Percentiles rank a stretch among this genome's conserved stretches.
Evolutionary conservation across 2,797 vertebrate genomes (phyloP).

Genomic region (Mormyrops attenuatus): DNA sequence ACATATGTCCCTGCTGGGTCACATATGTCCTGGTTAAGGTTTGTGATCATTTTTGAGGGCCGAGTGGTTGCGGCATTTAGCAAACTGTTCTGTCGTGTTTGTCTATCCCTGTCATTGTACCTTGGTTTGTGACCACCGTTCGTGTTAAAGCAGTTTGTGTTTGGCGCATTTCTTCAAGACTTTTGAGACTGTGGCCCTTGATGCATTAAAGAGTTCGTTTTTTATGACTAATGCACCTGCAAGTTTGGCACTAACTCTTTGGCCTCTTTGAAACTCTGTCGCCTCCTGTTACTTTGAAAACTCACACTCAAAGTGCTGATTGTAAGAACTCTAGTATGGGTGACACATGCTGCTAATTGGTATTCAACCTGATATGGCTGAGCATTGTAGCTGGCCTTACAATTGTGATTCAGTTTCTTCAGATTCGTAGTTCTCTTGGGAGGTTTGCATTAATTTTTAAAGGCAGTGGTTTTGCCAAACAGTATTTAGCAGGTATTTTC

Average conservation of each 20-base stretch:
- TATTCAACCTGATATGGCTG: not conserved
- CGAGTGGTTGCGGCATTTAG: not conserved
- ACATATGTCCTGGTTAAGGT: not conserved
- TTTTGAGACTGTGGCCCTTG: not conserved
- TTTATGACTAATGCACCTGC: constrained; percentile 4
- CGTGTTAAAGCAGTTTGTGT: not conserved
- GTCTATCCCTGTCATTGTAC: not conserved
- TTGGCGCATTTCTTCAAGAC: not conserved
- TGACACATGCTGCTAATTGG: not conserved
- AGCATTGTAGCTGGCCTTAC: not conserved
- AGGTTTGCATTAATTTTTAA: not conserved
- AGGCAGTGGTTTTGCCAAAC: not conserved
- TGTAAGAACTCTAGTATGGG: not conserved
- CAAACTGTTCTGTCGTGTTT: not conserved
- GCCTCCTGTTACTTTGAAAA: not conserved
- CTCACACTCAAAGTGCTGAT: not conserved
- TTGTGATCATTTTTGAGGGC: not conserved
- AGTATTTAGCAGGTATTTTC: not conserved
- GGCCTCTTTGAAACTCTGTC: constrained; percentile 1
- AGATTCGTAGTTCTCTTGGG: not conserved
- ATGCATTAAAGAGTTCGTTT: not conserved
- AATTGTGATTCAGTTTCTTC: not conserved
- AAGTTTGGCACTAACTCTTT: not conserved
- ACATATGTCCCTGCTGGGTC: not conserved
- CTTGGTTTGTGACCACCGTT: not conserved